These are phyloP conservation scores for Emesis furor DNA, from an alignment of 2,888 invertebrate genomes.

Conservation along the genomic window DNA sequence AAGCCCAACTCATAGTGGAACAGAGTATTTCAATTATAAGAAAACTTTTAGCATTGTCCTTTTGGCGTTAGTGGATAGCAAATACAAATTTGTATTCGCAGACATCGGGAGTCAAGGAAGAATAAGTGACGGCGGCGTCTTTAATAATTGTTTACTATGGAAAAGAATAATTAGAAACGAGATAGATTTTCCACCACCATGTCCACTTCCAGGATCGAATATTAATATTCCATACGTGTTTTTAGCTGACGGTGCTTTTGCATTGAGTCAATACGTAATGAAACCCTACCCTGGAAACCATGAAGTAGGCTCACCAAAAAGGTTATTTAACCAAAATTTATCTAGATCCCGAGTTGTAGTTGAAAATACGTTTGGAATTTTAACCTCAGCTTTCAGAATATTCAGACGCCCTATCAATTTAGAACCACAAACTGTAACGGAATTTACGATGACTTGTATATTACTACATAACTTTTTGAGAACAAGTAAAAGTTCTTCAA, in stretches of 20 bases:
- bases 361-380: conserved; percentile 58
- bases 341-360: conserved; percentile 41
- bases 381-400: conserved; percentile 48
- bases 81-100: conserved; percentile 44
- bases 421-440: conserved; percentile 68
- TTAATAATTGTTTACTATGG: conserved; percentile 35
- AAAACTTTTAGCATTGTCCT: conserved; percentile 68
- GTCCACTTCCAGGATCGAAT: too few relatives aligned
- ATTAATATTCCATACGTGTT: too few relatives aligned
- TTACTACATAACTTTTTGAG: conserved; percentile 74
- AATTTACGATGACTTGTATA: conserved; percentile 77
- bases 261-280: too few relatives aligned
- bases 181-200: too few relatives aligned
- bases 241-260: too few relatives aligned
- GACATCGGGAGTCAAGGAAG: conserved; percentile 51
- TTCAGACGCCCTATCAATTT: conserved; percentile 43
- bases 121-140: too few relatives aligned
- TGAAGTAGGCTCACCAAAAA: too few relatives aligned
- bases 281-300: too few relatives aligned
- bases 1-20: conserved; percentile 44
- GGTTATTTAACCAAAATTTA: too few relatives aligned
- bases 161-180: background rate
- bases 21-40: conserved; percentile 68
- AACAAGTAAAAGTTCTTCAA: conserved; percentile 65
- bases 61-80: conserved; percentile 67